Evolutionary conservation across 2,113 vertebrate species (phyloP).

Genomic region (Labeo rohita): DNA sequence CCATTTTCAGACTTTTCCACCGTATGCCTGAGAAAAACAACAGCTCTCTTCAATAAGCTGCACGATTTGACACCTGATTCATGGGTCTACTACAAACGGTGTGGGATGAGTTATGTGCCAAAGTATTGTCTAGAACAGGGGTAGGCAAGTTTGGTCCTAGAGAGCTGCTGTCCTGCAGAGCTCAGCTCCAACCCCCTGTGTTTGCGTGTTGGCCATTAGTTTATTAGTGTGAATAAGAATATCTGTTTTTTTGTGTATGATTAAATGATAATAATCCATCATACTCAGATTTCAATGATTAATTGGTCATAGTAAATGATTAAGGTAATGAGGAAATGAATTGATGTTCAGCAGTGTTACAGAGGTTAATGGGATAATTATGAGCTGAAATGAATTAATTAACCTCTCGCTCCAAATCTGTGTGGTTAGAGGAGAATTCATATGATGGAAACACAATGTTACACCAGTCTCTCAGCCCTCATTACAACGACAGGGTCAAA

Average conservation of each 20-base stretch:
- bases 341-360: constrained; percentile 30
- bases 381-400: constrained; percentile 20
- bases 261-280: constrained; percentile 52
- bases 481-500: constrained; percentile 51
- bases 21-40: too few relatives aligned
- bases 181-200: too few relatives aligned
- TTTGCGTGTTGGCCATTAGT: neutral
- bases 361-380: constrained; percentile 38
- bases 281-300: neutral
- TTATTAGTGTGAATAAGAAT: constrained; percentile 15
- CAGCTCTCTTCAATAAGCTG: too few relatives aligned
- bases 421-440: constrained; percentile 39
- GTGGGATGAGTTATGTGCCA: too few relatives aligned
- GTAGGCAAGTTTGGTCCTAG: too few relatives aligned
- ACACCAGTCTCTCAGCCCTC: constrained; percentile 74
- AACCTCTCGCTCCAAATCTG: constrained; percentile 11
- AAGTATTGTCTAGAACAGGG: too few relatives aligned
- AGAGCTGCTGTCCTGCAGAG: too few relatives aligned
- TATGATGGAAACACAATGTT: constrained; percentile 84
- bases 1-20: too few relatives aligned
- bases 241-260: constrained; percentile 32
- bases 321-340: constrained; percentile 8
- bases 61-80: too few relatives aligned
- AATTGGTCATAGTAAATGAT: neutral
- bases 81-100: too few relatives aligned